Base-by-base conservation (phyloP, 2,113 vertebrate species). In the Amblyopsis rosae region DNA sequence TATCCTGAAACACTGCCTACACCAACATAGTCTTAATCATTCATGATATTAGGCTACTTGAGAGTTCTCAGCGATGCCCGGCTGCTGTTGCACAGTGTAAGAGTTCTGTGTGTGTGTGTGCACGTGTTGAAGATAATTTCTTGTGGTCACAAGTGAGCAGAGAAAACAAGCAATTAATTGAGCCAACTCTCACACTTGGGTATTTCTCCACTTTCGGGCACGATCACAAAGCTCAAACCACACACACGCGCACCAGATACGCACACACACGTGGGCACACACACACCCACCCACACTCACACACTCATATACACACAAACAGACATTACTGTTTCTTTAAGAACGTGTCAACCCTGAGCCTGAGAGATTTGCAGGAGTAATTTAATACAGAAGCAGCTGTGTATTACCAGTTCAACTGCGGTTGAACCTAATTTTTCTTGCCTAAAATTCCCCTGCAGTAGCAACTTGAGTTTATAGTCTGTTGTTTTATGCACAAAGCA, bases 11-110 rank as follows among this genome's bases (percentile, higher is more conserved):
- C 70, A 26, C 57, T 19, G 19, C 19, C 19, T 19, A 77, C 65
- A 72, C 77, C 54, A 46, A 41, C 15, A 48, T 59, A 6, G 0
- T 67, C 60, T 89, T 59, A 87, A 84, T 86, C 71, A 88, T 89
- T 90, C 26, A 88, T 89, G 77, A 80, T 54, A 50, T 67, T 55
- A 19, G 19, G 19, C 19, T 19, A 65, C 58, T 72, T 59, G 72
- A 76, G 80, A 83, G 87, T 88, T 86, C 80, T 78, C 86, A 86
- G 77, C 72, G 17, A 72, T 68, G 62, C 67, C 75, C 63, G 17
- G 71, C 83, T 88, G 86, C 67, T 66, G 50, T 47, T 46, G 54
- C n/a, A 8, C 5, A n/a, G 12, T 65, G 63, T 65, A 32, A 35
- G 62, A 51, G 7, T 57, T 3, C 26, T 47, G 41, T 17, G 41